Percentiles rank a stretch among this genome's conserved stretches.
Evolutionary conservation across 2,797 vertebrate genomes (phyloP).

Genomic region (Chromis chromis): DNA sequence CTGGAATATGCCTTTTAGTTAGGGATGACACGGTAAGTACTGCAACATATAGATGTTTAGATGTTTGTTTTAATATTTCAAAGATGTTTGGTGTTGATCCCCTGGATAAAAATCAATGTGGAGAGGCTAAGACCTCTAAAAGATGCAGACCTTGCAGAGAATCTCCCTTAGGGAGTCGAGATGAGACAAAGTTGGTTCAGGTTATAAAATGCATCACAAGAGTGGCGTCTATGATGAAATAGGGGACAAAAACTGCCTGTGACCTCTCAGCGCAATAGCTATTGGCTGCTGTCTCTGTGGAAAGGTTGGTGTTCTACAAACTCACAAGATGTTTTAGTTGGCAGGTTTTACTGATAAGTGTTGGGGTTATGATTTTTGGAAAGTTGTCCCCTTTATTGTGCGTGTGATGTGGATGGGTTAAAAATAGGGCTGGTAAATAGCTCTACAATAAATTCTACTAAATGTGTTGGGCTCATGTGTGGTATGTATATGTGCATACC

Average conservation of each 20-base stretch:
- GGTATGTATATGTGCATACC: too few relatives aligned
- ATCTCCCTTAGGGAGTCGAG: constrained; percentile 9
- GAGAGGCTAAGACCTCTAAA: neutral
- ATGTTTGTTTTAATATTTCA: constrained; percentile 45
- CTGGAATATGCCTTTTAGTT: constrained; percentile 1
- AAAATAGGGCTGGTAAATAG: too few relatives aligned
- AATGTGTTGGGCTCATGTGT: too few relatives aligned
- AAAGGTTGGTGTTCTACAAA: neutral
- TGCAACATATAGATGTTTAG: neutral
- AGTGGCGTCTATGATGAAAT: neutral
- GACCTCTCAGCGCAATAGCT: neutral
- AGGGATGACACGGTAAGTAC: neutral
- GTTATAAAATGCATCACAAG: neutral
- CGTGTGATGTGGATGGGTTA: too few relatives aligned
- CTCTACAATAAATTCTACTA: too few relatives aligned
- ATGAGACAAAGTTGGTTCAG: neutral
- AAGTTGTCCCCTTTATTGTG: too few relatives aligned
- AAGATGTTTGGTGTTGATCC: constrained; percentile 4
- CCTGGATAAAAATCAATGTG: neutral
- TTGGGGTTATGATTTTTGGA: too few relatives aligned
- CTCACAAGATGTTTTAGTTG: too few relatives aligned
- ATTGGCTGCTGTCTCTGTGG: neutral
- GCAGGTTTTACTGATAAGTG: neutral
- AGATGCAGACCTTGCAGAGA: constrained; percentile 30
- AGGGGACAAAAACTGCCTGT: neutral